Conservation (phyloP, 2,888 invertebrate genomes). For the Ochlodes sylvanus region DNA sequence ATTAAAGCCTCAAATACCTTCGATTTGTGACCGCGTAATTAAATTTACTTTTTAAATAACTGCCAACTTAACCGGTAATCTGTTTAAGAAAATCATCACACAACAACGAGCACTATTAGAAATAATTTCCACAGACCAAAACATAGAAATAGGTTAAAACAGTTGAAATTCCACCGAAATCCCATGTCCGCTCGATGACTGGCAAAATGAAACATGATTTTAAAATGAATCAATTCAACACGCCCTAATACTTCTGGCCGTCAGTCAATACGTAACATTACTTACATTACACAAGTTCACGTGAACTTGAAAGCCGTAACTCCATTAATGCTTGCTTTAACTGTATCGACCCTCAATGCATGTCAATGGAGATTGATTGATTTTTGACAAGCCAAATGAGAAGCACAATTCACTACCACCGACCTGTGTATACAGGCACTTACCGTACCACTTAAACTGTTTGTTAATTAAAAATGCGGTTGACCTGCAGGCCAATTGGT, state of each 20-base stretch:
- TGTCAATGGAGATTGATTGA: slow-evolving; percentile 29
- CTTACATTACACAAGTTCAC: slow-evolving; percentile 31
- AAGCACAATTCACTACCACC: slow-evolving; percentile 18
- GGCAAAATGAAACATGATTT: slow-evolving; percentile 12
- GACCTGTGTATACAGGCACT: slow-evolving; percentile 7
- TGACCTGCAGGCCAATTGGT: not conserved
- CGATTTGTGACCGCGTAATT: no score
- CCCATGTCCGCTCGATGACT: slow-evolving; percentile 21
- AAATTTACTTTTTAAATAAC: no score
- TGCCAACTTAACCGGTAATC: no score
- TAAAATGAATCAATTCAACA: slow-evolving; percentile 10
- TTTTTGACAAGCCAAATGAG: slow-evolving; percentile 20
- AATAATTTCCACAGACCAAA: no score
- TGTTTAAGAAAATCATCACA: no score
- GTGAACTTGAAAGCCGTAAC: slow-evolving; percentile 31
- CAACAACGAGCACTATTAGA: no score
- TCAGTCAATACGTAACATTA: slow-evolving; percentile 30
- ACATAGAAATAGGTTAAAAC: not conserved
- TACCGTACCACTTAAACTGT: slow-evolving; percentile 2
- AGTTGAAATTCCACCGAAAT: slow-evolving; percentile 29
- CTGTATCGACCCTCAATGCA: slow-evolving; percentile 33
- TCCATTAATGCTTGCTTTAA: slow-evolving; percentile 34
- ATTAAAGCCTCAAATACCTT: no score
- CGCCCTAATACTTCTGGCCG: slow-evolving; percentile 15
- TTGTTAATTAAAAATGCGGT: slow-evolving; percentile 7